Base-by-base conservation (phyloP, 2,113 vertebrate genomes). In the Acanthisitta chloris region DNA sequence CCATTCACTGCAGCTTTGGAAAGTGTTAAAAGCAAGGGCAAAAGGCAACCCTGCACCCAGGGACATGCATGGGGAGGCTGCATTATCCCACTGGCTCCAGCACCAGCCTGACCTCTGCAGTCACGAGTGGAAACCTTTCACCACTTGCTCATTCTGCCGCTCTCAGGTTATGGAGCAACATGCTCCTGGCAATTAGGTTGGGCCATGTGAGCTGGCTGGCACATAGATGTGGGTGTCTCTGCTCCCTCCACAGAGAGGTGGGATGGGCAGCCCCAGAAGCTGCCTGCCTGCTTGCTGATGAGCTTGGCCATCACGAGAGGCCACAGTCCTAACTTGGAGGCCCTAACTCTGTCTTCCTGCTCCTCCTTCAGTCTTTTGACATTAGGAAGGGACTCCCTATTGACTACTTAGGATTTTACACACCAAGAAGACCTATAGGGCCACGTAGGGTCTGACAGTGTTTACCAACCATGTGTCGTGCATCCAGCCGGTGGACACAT, bases 101-200 rank as follows among this genome's bases (percentile, higher is more conserved):
- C 0, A 0, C 43, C 72, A 88, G 72, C 59, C 67, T 77, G 67
- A 77, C 12, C 3, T 61, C 70, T 52, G 69, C 84, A 93, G 62
- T 18, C 10, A 1, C 3, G 49, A 40, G 72, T 28, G 72, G 51
- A 83, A 26, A 20, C 28, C 33, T 72, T 25, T 40, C 42, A 34
- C 19, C 3, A 0, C 25, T 34, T 54, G 17, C 71, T 71, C 4
- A 0, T 36, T 38, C 67, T 88, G 67, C 43, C 4, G 5, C 66
- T 58, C 40, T 31, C 0, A 0, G 70, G 29, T 52, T 20, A 14
- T 9, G 42, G 51, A 28, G 54, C 54, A 52, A 31, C 4, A 0
- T 1, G 4, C 25, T 79, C 42, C 49, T 34, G 16, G 31, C 21
- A 15, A 6, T 1, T 13, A 24, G n/a, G n/a, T 24, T 58, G 85